Evolutionary conservation across 37 sponge, comb jelly and placozoan genomes (phyloP).

Genomic region (Geodia barretti): DNA sequence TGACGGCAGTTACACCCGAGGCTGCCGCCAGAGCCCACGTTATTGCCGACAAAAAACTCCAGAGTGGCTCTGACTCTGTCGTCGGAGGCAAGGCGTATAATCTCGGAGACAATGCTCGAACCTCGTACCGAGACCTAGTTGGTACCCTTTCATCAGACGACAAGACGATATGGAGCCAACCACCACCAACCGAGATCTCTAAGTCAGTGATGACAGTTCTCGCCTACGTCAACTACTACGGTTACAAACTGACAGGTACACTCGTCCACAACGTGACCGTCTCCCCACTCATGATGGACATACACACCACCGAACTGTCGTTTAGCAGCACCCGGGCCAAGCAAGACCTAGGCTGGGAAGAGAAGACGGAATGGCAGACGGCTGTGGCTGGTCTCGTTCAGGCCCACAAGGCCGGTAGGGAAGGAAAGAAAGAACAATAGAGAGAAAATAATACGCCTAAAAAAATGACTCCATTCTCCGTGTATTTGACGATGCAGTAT

Average conservation of each 20-base stretch:
- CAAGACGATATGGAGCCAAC: slow-evolving; percentile 12
- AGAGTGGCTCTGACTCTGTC: background rate
- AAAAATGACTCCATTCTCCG: no score
- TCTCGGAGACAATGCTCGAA: background rate
- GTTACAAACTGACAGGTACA: slow-evolving; percentile 25
- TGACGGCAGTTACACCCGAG: background rate
- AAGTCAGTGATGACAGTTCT: slow-evolving; percentile 14
- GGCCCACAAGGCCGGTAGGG: background rate
- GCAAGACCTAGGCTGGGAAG: slow-evolving; percentile 50
- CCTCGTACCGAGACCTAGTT: background rate
- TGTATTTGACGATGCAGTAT: no score
- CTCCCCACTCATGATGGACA: background rate
- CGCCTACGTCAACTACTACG: slow-evolving; percentile 18
- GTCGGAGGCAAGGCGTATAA: slow-evolving; percentile 52
- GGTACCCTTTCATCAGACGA: slow-evolving; percentile 1
- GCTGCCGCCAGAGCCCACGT: slow-evolving; percentile 43
- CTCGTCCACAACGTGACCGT: background rate
- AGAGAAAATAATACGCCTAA: background rate
- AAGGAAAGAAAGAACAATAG: slow-evolving; percentile 9
- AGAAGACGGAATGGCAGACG: slow-evolving; percentile 20
- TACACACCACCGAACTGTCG: slow-evolving; percentile 1
- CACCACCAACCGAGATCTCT: slow-evolving; percentile 1
- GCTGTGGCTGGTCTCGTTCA: slow-evolving; percentile 14
- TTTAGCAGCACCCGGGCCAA: slow-evolving; percentile 17
- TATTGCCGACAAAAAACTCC: slow-evolving; percentile 52